Conservation (phyloP, 2,113 vertebrate genomes). For the Entosphenus tridentatus region DNA sequence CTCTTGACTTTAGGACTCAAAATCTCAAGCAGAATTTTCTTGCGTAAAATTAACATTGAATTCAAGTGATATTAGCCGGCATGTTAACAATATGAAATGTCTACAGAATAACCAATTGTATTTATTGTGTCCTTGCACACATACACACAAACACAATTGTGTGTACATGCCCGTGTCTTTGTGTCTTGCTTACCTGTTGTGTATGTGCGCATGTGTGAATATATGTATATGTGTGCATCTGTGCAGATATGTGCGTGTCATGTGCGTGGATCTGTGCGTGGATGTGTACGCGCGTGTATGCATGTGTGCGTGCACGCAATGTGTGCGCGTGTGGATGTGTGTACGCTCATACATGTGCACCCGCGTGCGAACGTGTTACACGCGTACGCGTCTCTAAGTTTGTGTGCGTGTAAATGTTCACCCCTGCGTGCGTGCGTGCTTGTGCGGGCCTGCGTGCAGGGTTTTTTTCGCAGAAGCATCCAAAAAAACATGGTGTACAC, state of each 20-base stretch:
- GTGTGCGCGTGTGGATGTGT: neutral
- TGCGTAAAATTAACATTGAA: too few relatives aligned
- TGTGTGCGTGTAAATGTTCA: neutral
- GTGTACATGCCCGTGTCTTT: neutral
- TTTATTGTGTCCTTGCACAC: too few relatives aligned
- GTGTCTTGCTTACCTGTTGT: neutral
- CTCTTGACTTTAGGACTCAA: too few relatives aligned
- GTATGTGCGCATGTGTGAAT: neutral
- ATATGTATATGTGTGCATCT: neutral
- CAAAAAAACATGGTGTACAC: constrained; percentile 99
- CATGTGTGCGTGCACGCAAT: neutral
- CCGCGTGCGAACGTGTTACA: too few relatives aligned
- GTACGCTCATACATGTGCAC: neutral
- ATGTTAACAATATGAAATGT: too few relatives aligned
- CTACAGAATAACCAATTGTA: too few relatives aligned
- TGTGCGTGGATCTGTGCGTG: constrained; percentile 1
- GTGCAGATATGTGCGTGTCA: neutral
- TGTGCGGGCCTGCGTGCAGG: constrained; percentile 22
- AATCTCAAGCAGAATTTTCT: too few relatives aligned
- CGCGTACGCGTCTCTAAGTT: neutral
- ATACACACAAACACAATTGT: neutral
- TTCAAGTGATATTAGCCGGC: too few relatives aligned
- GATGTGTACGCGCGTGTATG: neutral
- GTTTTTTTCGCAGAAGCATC: constrained; percentile 87
- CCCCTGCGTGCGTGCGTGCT: constrained; percentile 8